A percentile compares a stretch with the other conserved stretches of the same genome.
phyloP scores from a whole-genome alignment of 1,140 invertebrate species.

The Sminthurides bifidus region DNA sequence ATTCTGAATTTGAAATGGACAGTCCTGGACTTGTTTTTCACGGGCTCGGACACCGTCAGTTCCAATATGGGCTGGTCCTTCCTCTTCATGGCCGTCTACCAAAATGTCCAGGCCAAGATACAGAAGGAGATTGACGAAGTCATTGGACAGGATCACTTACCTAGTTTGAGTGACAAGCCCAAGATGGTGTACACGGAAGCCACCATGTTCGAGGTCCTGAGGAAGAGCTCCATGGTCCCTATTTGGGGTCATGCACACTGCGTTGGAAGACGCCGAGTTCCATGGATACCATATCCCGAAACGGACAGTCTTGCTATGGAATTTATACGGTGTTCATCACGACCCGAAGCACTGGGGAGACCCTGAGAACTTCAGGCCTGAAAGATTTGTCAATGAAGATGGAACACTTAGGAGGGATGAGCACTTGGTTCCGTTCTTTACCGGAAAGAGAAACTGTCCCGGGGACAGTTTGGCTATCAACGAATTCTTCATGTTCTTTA shows the following conservation, averaged over 20 bases:
- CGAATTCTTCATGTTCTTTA: conserved; percentile 10
- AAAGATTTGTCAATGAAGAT: conserved; percentile 36
- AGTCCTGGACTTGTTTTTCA: conserved; percentile 43
- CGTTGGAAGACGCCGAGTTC: conserved; percentile 30
- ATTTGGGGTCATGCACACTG: conserved; percentile 39
- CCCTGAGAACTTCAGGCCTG: conserved; percentile 38
- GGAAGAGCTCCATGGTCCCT: conserved; percentile 32
- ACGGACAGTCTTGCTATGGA: conserved; percentile 32
- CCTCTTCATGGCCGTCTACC: conserved; percentile 59
- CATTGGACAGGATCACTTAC: conserved; percentile 50
- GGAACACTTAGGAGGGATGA: conserved; percentile 46
- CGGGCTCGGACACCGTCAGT: conserved; percentile 53
- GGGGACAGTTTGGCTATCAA: conserved; percentile 4
- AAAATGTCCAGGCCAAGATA: conserved; percentile 61
- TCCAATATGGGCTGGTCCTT: conserved; percentile 66
- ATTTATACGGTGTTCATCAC: conserved; percentile 33
- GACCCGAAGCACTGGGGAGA: conserved; percentile 36
- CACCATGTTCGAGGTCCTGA: conserved; percentile 26
- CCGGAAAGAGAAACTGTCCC: conserved; percentile 21
- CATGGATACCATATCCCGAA: conserved; percentile 32
- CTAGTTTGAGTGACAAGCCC: neutral
- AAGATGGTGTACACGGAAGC: conserved; percentile 34
- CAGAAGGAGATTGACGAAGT: conserved; percentile 67
- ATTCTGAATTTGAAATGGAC: conserved; percentile 27
- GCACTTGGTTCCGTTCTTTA: conserved; percentile 54